Conservation (phyloP, 2,888 invertebrate species). For the Eupithecia tripunctaria region DNA sequence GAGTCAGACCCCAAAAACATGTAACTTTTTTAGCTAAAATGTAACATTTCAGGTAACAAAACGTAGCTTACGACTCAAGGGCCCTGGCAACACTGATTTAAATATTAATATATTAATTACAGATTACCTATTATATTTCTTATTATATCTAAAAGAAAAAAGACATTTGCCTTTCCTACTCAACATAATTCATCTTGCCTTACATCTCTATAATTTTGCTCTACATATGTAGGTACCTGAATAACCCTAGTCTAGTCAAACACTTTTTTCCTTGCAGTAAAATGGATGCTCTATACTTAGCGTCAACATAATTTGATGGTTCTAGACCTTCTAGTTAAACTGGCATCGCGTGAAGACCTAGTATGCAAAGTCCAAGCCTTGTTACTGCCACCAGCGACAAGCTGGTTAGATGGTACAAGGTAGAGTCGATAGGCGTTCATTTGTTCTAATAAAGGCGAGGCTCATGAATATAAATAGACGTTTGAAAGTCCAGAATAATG, state of each 20-base stretch:
- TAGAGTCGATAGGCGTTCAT: neutral
- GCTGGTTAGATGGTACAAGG: conserved; percentile 29
- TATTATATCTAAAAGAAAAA: neutral
- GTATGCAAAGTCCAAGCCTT: conserved; percentile 53
- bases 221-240: neutral
- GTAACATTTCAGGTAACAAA: no score
- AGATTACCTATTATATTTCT: neutral
- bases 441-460: neutral
- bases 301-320: conserved; percentile 35
- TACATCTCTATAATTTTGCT: conserved; percentile 10
- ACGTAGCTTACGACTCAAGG: no score
- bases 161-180: neutral
- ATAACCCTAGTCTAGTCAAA: neutral
- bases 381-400: conserved; percentile 40
- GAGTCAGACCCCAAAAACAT: no score
- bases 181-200: conserved; percentile 10
- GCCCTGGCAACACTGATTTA: no score
- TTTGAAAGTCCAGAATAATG: neutral
- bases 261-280: conserved; percentile 7
- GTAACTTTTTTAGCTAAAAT: no score
- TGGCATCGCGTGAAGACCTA: conserved; percentile 46
- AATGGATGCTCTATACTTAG: conserved; percentile 33
- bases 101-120: no score
- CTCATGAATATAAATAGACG: neutral
- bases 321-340: conserved; percentile 26